phyloP scores from a whole-genome alignment of 2,797 vertebrate genomes.

The Thamnophis elegans region DNA sequence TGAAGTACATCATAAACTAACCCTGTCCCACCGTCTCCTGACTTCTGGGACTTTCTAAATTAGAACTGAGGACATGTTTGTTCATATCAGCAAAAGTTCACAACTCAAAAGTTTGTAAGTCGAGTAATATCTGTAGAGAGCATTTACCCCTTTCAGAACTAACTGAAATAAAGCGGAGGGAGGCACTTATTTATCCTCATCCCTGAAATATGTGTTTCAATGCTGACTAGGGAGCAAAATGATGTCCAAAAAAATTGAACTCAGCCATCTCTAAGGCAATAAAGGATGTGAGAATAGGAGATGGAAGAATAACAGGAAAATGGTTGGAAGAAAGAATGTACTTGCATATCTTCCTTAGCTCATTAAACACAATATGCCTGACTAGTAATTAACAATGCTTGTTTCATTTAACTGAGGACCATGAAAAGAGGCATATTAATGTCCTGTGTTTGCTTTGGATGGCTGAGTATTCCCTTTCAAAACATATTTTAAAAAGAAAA shows the following conservation, averaged over 20 bases:
- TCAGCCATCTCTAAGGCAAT: neutral
- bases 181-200: neutral
- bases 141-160: neutral
- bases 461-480: neutral
- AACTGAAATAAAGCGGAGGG: neutral
- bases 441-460: neutral
- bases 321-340: neutral
- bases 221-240: neutral
- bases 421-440: neutral
- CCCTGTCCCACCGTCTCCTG: too few relatives aligned
- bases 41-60: too few relatives aligned
- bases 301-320: neutral
- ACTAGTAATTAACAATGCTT: neutral
- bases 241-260: neutral
- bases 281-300: neutral
- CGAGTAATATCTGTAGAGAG: neutral
- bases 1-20: too few relatives aligned
- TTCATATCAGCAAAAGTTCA: too few relatives aligned
- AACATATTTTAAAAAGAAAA: neutral
- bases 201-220: neutral
- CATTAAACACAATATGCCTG: neutral
- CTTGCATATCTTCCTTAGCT: neutral
- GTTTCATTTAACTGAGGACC: neutral
- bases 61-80: too few relatives aligned
- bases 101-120: too few relatives aligned